A percentile compares a stretch with the other conserved stretches of the same genome.
phyloP scores from a whole-genome alignment of 2,888 invertebrate species.

The Balanococcus diminutus region DNA sequence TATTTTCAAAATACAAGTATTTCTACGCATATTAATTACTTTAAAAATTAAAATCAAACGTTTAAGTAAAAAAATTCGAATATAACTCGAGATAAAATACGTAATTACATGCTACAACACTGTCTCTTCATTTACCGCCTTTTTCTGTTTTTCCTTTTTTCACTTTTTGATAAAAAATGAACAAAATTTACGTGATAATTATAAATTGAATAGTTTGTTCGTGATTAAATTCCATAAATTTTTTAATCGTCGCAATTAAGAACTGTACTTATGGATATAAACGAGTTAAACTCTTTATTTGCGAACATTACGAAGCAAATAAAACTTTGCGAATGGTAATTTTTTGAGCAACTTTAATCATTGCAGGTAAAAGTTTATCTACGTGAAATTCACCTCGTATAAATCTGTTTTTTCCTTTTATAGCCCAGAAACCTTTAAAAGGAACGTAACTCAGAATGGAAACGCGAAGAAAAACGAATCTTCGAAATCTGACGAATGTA shows the following conservation, averaged over 20 bases:
- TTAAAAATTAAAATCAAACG: no score
- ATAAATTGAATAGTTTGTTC: background rate
- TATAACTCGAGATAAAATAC: background rate
- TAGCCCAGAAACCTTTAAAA: background rate
- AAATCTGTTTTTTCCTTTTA: background rate
- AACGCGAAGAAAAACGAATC: background rate
- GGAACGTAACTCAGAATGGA: background rate
- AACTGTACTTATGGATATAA: background rate
- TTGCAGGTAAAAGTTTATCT: background rate
- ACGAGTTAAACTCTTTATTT: constrained; percentile 27
- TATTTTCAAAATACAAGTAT: background rate
- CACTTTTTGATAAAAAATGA: background rate
- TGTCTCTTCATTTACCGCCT: background rate
- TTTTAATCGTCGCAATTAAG: background rate
- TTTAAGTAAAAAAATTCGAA: background rate
- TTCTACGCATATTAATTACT: background rate
- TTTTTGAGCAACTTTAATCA: background rate
- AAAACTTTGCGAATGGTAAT: constrained; percentile 43
- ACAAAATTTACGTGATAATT: background rate
- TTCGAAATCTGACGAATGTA: background rate
- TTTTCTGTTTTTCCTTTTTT: background rate
- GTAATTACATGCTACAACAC: background rate
- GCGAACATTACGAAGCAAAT: background rate
- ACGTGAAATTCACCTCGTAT: no score
- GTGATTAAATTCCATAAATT: background rate